Conservation (phyloP, 2,113 vertebrate genomes). For the Onychostoma macrolepis region DNA sequence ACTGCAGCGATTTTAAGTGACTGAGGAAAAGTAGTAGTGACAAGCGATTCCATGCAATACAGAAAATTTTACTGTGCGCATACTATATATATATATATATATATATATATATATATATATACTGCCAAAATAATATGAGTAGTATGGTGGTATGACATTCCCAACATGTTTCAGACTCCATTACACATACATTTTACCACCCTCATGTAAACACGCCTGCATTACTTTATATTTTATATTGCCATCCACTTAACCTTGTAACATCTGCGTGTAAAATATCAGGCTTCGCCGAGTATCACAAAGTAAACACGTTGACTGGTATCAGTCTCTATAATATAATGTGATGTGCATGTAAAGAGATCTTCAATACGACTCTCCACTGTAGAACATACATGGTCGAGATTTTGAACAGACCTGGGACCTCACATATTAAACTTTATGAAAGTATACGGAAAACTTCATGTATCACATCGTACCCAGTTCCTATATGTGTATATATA, state of each 20-base stretch:
- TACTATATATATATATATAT: not conserved
- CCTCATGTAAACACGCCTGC: conserved; percentile 11
- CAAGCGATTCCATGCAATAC: too few species aligned
- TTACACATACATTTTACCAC: conserved; percentile 34
- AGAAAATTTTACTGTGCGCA: not conserved
- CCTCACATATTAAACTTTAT: not conserved
- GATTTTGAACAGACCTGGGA: not conserved
- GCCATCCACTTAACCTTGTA: conserved; percentile 25
- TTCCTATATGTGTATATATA: too few species aligned
- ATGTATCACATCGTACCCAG: not conserved
- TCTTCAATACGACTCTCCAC: not conserved
- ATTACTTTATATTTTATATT: conserved; percentile 2
- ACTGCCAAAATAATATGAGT: not conserved
- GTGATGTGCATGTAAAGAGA: not conserved
- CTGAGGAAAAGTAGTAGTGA: too few species aligned
- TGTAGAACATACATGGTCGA: not conserved
- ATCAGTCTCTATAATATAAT: not conserved
- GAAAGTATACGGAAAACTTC: not conserved
- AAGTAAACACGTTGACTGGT: not conserved
- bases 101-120: not conserved
- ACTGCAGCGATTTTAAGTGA: too few species aligned
- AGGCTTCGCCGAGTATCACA: not conserved
- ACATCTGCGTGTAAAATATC: conserved; percentile 9
- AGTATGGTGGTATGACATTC: not conserved
- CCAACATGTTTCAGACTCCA: not conserved